A percentile compares a stretch with the other conserved stretches of the same genome.
Evolutionary conservation across 2,797 vertebrate genomes (phyloP).

Genomic region (Sciurus carolinensis): DNA sequence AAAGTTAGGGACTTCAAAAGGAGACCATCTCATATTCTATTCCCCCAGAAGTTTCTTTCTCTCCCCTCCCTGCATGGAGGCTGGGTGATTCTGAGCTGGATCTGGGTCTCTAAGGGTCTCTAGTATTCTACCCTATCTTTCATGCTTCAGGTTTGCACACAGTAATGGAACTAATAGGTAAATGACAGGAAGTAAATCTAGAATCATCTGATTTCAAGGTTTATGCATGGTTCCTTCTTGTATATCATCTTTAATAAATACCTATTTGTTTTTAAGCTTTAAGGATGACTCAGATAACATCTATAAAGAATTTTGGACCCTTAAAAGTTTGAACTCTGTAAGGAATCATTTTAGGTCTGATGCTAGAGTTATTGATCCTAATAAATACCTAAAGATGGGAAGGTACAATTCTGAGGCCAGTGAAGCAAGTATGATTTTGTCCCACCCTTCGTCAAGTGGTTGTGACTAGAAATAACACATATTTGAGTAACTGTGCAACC

Average conservation of each 20-base stretch:
- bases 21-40: background rate
- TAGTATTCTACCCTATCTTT: background rate
- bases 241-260: constrained; percentile 29
- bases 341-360: constrained; percentile 14
- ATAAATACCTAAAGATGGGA: background rate
- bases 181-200: constrained; percentile 41
- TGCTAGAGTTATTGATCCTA: background rate
- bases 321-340: constrained; percentile 5
- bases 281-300: background rate
- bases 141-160: background rate
- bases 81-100: background rate
- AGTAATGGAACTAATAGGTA: constrained; percentile 25
- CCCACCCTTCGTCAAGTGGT: background rate
- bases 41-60: background rate
- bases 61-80: background rate
- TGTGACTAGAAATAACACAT: background rate
- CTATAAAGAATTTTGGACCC: constrained; percentile 31
- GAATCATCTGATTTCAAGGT: constrained; percentile 5
- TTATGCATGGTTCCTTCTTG: background rate
- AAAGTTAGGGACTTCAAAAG: background rate
- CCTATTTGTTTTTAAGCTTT: constrained; percentile 22
- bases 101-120: background rate
- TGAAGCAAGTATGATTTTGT: background rate
- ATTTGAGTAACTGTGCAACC: constrained; percentile 9
- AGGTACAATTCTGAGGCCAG: background rate